Evolutionary conservation across 2,113 vertebrate species (phyloP).

Genomic region (Elephas maximus): DNA sequence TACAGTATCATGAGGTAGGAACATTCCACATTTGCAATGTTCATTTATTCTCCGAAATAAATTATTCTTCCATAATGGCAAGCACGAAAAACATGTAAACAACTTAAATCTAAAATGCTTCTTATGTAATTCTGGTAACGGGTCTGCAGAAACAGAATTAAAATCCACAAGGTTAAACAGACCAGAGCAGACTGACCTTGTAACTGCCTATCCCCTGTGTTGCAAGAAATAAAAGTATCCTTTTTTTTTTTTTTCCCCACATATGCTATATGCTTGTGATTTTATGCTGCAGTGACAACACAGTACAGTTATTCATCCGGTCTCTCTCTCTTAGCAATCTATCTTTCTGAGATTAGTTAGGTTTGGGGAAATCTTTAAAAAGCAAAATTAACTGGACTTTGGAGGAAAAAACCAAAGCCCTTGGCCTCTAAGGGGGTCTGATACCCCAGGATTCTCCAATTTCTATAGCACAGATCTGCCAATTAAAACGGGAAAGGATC

Average conservation of each 20-base stretch:
- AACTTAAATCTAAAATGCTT: background rate
- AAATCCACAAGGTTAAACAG: background rate
- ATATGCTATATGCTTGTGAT: too few relatives aligned
- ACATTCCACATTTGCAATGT: background rate
- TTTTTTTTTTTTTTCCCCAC: background rate
- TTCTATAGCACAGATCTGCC: background rate
- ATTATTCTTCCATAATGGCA: fast-evolving
- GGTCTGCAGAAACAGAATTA: background rate
- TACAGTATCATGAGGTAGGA: background rate
- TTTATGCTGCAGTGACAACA: fast-evolving
- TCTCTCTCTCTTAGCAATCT: background rate
- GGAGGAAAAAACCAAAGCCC: background rate
- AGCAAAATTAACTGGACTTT: background rate
- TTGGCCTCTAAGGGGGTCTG: too few relatives aligned
- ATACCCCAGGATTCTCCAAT: background rate
- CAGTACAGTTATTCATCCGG: background rate
- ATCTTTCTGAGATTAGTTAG: background rate
- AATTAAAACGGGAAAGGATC: background rate
- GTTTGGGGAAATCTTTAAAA: background rate
- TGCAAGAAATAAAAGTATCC: too few relatives aligned
- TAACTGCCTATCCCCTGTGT: too few relatives aligned
- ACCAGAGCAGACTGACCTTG: background rate
- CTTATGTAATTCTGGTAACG: background rate
- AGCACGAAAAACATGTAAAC: background rate
- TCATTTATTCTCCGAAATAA: background rate